Percentiles rank a stretch among this genome's conserved stretches.
phyloP scores from a whole-genome alignment of 2,797 vertebrate genomes.

The Sebastolobus alascanus region DNA sequence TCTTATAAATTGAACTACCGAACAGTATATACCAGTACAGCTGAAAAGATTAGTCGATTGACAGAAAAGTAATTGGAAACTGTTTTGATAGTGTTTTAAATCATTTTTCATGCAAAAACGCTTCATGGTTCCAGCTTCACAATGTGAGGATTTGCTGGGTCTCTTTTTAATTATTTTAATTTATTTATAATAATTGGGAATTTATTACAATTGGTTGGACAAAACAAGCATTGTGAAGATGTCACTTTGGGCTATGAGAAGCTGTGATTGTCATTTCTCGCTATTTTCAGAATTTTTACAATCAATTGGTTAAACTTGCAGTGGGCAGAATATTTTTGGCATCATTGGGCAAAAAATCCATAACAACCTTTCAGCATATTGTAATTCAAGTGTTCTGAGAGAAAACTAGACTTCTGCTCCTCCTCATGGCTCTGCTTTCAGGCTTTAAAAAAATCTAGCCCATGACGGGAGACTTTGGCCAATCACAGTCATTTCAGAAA shows the following conservation, averaged over 20 bases:
- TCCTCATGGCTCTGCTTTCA: no score
- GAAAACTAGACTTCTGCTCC: no score
- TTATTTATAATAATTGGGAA: not conserved
- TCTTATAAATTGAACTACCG: not conserved
- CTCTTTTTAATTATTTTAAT: not conserved
- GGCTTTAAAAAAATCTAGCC: fast-evolving
- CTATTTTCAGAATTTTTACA: not conserved
- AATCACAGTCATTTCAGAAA: no score
- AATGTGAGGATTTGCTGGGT: not conserved
- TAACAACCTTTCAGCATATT: no score
- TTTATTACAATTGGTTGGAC: not conserved
- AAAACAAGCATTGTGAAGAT: not conserved
- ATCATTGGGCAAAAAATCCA: no score
- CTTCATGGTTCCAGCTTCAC: not conserved
- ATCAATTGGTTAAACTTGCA: not conserved
- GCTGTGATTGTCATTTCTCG: not conserved
- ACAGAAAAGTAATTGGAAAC: not conserved
- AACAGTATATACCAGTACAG: not conserved
- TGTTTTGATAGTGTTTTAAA: not conserved
- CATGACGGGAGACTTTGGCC: no score
- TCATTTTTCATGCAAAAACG: no score
- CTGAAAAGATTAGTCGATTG: not conserved
- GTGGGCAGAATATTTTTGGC: no score
- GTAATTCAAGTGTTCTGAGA: no score
- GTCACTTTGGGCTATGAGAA: not conserved